Conservation (phyloP, 2,797 vertebrate genomes). For the Artibeus jamaicensis region DNA sequence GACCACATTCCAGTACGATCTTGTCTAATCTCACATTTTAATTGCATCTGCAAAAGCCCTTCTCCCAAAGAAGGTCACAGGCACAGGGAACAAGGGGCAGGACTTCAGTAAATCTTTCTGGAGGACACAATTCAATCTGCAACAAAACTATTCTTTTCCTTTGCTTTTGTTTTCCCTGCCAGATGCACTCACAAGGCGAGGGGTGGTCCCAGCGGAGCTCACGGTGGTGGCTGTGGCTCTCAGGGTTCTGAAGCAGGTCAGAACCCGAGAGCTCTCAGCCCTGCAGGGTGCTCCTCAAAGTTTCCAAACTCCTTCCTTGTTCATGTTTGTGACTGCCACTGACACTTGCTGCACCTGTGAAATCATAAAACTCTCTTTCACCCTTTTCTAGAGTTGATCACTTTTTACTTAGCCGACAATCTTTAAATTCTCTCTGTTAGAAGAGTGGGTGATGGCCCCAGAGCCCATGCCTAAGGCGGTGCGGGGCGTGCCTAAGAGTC, state of each 20-base stretch:
- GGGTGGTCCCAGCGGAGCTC: not conserved
- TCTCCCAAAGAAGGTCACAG: not conserved
- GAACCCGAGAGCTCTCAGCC: too few species aligned
- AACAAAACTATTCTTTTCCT: not conserved
- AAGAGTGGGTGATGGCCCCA: not conserved
- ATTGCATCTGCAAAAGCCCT: not conserved
- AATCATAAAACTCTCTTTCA: not conserved
- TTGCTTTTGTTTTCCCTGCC: not conserved
- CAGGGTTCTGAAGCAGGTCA: not conserved
- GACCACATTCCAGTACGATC: not conserved
- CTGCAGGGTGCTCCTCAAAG: too few species aligned
- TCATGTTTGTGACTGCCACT: not conserved
- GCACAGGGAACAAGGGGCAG: not conserved
- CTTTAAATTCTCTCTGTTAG: not conserved
- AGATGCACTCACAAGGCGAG: not conserved
- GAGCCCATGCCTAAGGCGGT: not conserved
- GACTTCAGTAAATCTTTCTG: not conserved
- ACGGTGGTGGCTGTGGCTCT: not conserved
- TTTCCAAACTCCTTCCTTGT: not conserved
- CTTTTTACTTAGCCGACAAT: not conserved
- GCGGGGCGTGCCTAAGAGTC: accelerated
- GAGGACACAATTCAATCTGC: not conserved
- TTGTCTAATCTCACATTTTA: not conserved
- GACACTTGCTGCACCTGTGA: not conserved
- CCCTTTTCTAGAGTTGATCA: not conserved